Evolutionary conservation across 2,888 invertebrate genomes (phyloP), one percentile per base, ranked within the genome.

Genomic region (Ferdinandea cuprea): DNA sequence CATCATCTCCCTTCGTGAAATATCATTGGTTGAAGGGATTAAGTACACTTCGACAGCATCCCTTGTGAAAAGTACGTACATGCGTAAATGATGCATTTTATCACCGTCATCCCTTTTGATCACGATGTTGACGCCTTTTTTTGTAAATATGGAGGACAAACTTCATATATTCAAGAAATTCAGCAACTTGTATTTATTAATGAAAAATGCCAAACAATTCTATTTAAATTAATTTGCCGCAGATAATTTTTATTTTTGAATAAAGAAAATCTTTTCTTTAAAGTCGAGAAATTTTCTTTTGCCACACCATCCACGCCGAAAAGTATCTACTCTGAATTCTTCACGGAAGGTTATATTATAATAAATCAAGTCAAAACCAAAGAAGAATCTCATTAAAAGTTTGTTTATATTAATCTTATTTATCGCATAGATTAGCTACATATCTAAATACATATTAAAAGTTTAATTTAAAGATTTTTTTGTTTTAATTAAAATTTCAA

Each of bases 191-290:
- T 19, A 59, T 19, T 46, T 32, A 63, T 63, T 63, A 48, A 63
- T 63, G 46, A 63, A 48, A 63, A 11, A 48, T 48, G 19, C 4
- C 32, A 42, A 21, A 17, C 7, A n/a, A 13, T 40, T 30, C 52
- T n/a, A n/a, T n/a, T n/a, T n/a, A 28, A 52, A 66, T 42, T 66
- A 42, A 66, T 66, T 66, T 66, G 40, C 52, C 50, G 17, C 17
- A n/a, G n/a, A 28, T 40, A 30, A 66, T 66, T 66, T 66, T 42
- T 54, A 30, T 28, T 50, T 66, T 25, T 40, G 9, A 30, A 17
- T 42, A 25, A 0, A 37, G 32, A 28, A 28, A 50, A 37, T 63
- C 37, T 50, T 37, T 48, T 63, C 30, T 19, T 30, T 40, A 66
- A 52, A 52, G n/a, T n/a, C 19, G 9, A 30, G 42, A 19, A 52